Base-by-base conservation (phyloP, 2,888 invertebrate species). In the Orthosia incerta region DNA sequence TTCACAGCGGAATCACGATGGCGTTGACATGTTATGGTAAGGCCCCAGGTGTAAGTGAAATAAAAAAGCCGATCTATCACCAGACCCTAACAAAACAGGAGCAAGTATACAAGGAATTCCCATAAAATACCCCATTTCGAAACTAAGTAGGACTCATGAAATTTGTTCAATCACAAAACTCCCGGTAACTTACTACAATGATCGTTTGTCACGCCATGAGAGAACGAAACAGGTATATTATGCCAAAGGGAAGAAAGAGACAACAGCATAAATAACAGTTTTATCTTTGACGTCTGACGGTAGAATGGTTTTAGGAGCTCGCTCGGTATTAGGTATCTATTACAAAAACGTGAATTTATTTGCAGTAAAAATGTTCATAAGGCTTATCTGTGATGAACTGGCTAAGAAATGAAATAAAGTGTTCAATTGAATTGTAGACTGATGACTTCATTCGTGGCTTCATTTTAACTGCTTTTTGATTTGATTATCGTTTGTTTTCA, bases 141-240 rank as follows among this genome's bases (percentile, higher is more conserved):
- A 76, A 86, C 85, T 82, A 88, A 89, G 87, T 86, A 82, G 83
- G 81, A 77, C 81, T 84, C 86, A 86, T 90, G 88, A 88, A 90
- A 90, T 90, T 90, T 89, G 90, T 93, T 89, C 89, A 91, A 93
- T 93, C 90, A 88, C 89, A 84, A 86, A 85, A 84, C 80, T 76
- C 72, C 76, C 76, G 78, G 72, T 82, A 85, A 84, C 75, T 74
- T 79, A 80, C 87, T 84, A 82, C 86, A 88, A 93, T 88, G 89
- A 84, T 76, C 79, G 83, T 89, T 91, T 90, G 91, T 91, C 93
- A 94, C 92, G 93, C 88, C 72, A 93, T 87, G 86, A 65, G 56
- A 76, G 87, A 92, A 48, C 62, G 83, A 84, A 89, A 88, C 7
- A 66, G 80, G 61, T 26, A 23, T 46, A 71, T 53, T 74, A 68